Evolutionary conservation across 2,797 vertebrate genomes (phyloP).

Genomic region (Enteromius mattozi): DNA sequence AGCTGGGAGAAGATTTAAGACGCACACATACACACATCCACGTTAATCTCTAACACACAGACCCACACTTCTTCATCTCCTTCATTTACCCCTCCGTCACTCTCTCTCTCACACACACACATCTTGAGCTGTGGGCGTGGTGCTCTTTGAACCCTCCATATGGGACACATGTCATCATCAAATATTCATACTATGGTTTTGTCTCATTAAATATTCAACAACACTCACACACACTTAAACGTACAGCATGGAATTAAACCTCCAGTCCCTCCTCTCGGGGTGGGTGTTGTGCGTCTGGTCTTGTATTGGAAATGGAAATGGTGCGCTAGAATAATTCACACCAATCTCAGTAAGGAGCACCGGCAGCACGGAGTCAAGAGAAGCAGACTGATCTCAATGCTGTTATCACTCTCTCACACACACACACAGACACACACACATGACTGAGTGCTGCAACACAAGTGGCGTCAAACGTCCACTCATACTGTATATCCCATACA

Average conservation of each 20-base stretch:
- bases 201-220: conserved; percentile 70
- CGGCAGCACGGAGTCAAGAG: conserved; percentile 70
- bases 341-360: conserved; percentile 65
- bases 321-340: conserved; percentile 42
- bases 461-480: conserved; percentile 56
- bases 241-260: conserved; percentile 48
- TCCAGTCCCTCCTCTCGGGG: conserved; percentile 29
- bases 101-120: conserved; percentile 39
- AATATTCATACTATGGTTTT: conserved; percentile 75
- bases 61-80: conserved; percentile 27
- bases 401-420: conserved; percentile 59
- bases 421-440: conserved; percentile 42
- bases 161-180: conserved; percentile 73
- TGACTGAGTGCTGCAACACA: conserved; percentile 29
- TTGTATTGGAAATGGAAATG: conserved; percentile 35
- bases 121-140: conserved; percentile 49
- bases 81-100: not conserved
- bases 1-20: conserved; percentile 65
- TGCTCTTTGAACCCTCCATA: conserved; percentile 63
- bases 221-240: conserved; percentile 34
- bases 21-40: conserved; percentile 59
- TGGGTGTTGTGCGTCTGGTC: conserved; percentile 47
- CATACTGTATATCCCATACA: conserved; percentile 30
- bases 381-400: conserved; percentile 71
- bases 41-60: conserved; percentile 43